phyloP scores from a whole-genome alignment of 92 coral and sea anemone species.

The Hydrozoanthus gracilis region DNA sequence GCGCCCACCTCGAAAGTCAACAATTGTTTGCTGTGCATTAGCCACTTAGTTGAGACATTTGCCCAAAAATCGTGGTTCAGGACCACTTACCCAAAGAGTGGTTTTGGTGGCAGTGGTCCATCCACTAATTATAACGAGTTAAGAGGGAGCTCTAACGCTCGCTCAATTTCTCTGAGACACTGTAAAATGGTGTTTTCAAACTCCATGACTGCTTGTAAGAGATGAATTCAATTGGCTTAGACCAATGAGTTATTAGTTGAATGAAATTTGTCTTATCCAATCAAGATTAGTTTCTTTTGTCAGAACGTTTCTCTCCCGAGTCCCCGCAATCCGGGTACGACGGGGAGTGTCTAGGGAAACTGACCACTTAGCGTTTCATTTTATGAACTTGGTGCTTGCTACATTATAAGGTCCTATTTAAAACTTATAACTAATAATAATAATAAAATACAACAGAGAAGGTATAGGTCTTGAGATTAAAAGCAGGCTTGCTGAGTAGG shows the following conservation, averaged over 20 bases:
- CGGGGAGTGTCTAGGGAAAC: conserved; percentile 2
- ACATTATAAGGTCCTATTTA: conserved; percentile 6
- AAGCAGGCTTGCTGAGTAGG: too few relatives aligned
- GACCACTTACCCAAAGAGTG: not conserved
- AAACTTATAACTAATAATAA: too few relatives aligned
- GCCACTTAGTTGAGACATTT: not conserved
- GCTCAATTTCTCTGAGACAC: conserved; percentile 1
- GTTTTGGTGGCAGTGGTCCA: conserved; percentile 13
- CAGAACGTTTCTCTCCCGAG: conserved; percentile 11
- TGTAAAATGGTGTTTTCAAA: not conserved
- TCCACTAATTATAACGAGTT: conserved; percentile 19
- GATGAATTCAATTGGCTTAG: not conserved
- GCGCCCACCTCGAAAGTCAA: not conserved
- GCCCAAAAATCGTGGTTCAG: not conserved
- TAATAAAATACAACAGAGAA: too few relatives aligned
- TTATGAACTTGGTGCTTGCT: conserved; percentile 8
- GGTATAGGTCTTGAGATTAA: too few relatives aligned
- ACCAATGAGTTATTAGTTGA: conserved; percentile 10
- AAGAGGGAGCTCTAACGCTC: conserved; percentile 1
- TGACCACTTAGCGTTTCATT: not conserved
- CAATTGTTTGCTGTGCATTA: not conserved
- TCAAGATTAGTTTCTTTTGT: conserved; percentile 10
- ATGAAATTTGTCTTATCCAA: conserved; percentile 2
- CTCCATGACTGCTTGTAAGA: not conserved
- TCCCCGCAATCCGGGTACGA: conserved; percentile 4